phyloP scores from a whole-genome alignment of 2,797 vertebrate species.

The Brachyrhaphis roseni region DNA sequence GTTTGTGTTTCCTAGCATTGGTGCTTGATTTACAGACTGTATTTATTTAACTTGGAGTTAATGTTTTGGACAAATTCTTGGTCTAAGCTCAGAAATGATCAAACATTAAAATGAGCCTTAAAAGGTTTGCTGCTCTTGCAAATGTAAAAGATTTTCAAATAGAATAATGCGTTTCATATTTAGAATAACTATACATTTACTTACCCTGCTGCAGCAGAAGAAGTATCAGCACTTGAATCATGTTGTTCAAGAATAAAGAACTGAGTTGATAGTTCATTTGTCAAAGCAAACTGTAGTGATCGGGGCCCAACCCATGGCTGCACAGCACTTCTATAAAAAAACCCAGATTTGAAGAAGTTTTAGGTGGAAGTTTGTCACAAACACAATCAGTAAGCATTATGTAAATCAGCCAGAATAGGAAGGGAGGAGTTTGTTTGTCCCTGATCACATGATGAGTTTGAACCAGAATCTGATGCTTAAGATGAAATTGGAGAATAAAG shows the following conservation, averaged over 20 bases:
- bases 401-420: neutral
- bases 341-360: neutral
- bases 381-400: neutral
- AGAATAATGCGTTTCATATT: neutral
- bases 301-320: neutral
- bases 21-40: neutral
- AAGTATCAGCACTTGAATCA: conserved; percentile 25
- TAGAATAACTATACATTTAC: neutral
- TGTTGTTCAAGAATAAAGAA: conserved; percentile 7
- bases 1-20: neutral
- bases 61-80: neutral
- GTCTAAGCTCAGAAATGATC: neutral
- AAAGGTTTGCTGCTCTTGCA: neutral
- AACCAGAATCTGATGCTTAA: neutral
- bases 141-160: neutral
- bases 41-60: neutral
- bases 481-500: neutral
- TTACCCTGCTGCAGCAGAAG: conserved; percentile 38
- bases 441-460: neutral
- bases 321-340: neutral
- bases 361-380: neutral
- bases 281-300: neutral
- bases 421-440: neutral
- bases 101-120: neutral
- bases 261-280: neutral